phyloP scores from a whole-genome alignment of 2,797 vertebrate genomes.

The Brachyalestes nurse region DNA sequence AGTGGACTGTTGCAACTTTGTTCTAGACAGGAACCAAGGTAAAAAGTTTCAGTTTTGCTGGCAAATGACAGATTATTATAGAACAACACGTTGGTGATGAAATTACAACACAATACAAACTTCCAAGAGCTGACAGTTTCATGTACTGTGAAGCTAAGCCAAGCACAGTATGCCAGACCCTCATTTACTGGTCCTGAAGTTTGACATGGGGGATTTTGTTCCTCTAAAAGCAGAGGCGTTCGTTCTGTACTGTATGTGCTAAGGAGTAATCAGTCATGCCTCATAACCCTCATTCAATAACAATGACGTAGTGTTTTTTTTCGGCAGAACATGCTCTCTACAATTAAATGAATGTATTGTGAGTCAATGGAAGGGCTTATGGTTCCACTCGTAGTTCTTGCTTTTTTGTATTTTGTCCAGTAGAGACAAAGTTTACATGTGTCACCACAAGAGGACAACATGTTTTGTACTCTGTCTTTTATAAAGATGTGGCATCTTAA shows the following conservation, averaged over 20 bases:
- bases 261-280: slow-evolving; percentile 48
- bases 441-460: slow-evolving; percentile 67
- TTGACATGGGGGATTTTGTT: slow-evolving; percentile 57
- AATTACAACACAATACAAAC: slow-evolving; percentile 45
- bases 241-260: slow-evolving; percentile 37
- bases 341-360: slow-evolving; percentile 66
- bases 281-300: slow-evolving; percentile 55
- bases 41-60: slow-evolving; percentile 65
- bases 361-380: slow-evolving; percentile 61
- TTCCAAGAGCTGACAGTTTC: slow-evolving; percentile 46
- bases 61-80: slow-evolving; percentile 54
- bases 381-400: slow-evolving; percentile 61
- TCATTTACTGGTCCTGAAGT: slow-evolving; percentile 45
- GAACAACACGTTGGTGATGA: slow-evolving; percentile 40
- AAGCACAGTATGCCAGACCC: slow-evolving; percentile 59
- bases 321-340: slow-evolving; percentile 55
- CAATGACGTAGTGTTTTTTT: slow-evolving; percentile 55
- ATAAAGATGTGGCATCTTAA: slow-evolving; percentile 90
- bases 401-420: slow-evolving; percentile 59
- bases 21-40: slow-evolving; percentile 70
- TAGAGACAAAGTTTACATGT: slow-evolving; percentile 82
- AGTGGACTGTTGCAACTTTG: slow-evolving; percentile 67
- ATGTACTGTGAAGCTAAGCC: slow-evolving; percentile 58
- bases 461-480: slow-evolving; percentile 90
- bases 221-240: slow-evolving; percentile 50